Evolutionary conservation across 1,140 invertebrate species (phyloP), one percentile per base, ranked within the genome.

Genomic region (Euwallacea similis): DNA sequence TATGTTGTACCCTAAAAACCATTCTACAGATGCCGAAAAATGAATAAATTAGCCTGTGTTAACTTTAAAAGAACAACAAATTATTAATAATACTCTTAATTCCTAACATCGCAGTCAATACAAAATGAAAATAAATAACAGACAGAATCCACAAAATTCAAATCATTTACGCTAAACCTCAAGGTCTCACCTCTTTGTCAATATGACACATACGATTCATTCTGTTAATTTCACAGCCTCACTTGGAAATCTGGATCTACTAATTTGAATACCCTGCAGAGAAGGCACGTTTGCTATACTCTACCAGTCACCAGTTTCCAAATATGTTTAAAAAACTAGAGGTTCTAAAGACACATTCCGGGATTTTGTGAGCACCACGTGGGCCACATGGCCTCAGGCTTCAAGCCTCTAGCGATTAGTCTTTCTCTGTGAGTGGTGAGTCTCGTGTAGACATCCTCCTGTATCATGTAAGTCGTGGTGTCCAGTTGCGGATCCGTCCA

Each of bases 311-410:
- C 15, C 50, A 53, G 11, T 15, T 11, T 53, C 50, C 50, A 33
- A 33, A 33, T 33, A 11, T 53, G 50, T 53, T 15, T 15, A 53
- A 53, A n/a, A 53, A 11, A 11, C 50, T 11, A 53, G 50, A 15
- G 11, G 8, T 16, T 59, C 42, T 76, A 82, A 81, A 90, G 87
- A 81, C 89, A 91, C 81, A 89, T 87, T 74, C 88, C 86, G 54
- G 89, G 88, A 80, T 91, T 91, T 74, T 91, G 88, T 13, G 85
- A 84, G 79, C 91, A 92, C 88, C 90, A 91, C 63, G 87, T 84
- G 2, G 91, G 90, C 87, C 90, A 90, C 75, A 93, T 83, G 2
- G 89, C 86, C 75, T 91, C 90, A 0, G 88, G 86, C 44, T 85
- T 84, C 8, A 92, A 78, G 1, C 90, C 90, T 66, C 88, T 83